A percentile compares a stretch with the other conserved stretches of the same genome.
Conservation (phyloP, 2,888 invertebrate species). For the Tuta absoluta region DNA sequence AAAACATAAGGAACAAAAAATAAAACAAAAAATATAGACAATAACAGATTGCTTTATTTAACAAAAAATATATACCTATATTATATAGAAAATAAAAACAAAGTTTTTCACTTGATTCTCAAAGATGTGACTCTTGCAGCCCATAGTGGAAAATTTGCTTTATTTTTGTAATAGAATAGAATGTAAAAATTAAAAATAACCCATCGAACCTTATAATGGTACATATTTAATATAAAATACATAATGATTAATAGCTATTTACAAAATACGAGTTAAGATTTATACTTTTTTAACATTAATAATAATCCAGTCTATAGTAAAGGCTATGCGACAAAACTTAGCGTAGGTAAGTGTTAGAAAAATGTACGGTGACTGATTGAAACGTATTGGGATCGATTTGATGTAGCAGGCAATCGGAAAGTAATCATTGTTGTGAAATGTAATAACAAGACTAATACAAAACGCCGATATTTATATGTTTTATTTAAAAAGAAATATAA, state of each 20-base stretch:
- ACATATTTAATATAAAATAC: conserved; percentile 77
- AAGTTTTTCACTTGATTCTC: conserved; percentile 68
- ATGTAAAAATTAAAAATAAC: conserved; percentile 79
- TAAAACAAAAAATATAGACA: conserved; percentile 75
- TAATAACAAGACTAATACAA: too few species aligned
- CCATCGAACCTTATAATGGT: conserved; percentile 77
- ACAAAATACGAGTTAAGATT: conserved; percentile 80
- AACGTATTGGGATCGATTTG: conserved; percentile 44
- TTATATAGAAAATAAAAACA: conserved; percentile 76
- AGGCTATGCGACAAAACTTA: conserved; percentile 80
- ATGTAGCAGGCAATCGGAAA: conserved; percentile 74
- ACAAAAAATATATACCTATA: conserved; percentile 76
- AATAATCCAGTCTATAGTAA: conserved; percentile 80
- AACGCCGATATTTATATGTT: too few species aligned
- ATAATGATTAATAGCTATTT: conserved; percentile 80
- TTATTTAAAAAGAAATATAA: conserved; percentile 27
- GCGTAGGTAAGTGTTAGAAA: conserved; percentile 70
- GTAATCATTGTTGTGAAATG: conserved; percentile 10
- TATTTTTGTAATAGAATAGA: conserved; percentile 60
- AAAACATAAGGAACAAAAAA: conserved; percentile 57
- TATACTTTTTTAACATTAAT: conserved; percentile 74
- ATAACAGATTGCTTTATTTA: conserved; percentile 82
- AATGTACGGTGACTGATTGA: conserved; percentile 50
- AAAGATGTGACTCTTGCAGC: conserved; percentile 48
- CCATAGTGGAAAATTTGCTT: conserved; percentile 71